Evolutionary conservation across 2,888 invertebrate genomes (phyloP).

Genomic region (Pecten maximus): DNA sequence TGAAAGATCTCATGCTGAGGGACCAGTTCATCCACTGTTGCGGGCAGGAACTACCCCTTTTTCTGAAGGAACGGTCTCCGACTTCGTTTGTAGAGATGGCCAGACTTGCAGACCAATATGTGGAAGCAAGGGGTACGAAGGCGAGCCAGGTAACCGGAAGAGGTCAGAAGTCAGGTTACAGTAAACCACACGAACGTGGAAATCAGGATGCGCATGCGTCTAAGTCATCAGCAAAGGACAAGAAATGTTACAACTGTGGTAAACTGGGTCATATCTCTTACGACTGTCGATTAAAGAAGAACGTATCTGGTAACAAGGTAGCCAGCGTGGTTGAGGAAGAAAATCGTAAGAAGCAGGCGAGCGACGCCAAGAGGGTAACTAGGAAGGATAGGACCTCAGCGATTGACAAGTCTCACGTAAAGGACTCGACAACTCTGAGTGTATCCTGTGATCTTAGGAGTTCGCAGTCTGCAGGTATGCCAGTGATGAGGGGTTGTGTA

Average conservation of each 20-base stretch:
- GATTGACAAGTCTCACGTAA: too few species aligned
- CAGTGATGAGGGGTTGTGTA: background rate
- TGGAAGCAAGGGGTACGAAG: slow-evolving; percentile 38
- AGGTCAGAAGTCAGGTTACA: too few species aligned
- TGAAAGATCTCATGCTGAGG: slow-evolving; percentile 44
- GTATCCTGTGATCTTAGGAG: background rate
- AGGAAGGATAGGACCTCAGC: background rate
- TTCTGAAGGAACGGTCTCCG: slow-evolving; percentile 51
- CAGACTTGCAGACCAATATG: slow-evolving; percentile 47
- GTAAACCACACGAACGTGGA: too few species aligned
- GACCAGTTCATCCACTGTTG: slow-evolving; percentile 46
- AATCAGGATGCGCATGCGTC: too few species aligned
- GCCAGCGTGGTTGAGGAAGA: background rate
- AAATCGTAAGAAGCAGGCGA: background rate
- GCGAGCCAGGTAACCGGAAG: too few species aligned
- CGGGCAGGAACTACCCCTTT: slow-evolving; percentile 43
- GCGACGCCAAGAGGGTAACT: background rate
- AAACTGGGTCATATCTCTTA: background rate
- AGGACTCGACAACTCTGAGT: background rate
- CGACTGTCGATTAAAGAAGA: background rate
- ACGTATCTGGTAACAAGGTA: background rate
- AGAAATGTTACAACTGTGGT: background rate
- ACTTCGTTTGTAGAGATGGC: background rate
- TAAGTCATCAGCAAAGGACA: too few species aligned
- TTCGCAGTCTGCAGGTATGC: background rate